These are phyloP conservation scores for Peromyscus californicus DNA, from an alignment of 2,113 vertebrate species.

Conservation along the genomic window DNA sequence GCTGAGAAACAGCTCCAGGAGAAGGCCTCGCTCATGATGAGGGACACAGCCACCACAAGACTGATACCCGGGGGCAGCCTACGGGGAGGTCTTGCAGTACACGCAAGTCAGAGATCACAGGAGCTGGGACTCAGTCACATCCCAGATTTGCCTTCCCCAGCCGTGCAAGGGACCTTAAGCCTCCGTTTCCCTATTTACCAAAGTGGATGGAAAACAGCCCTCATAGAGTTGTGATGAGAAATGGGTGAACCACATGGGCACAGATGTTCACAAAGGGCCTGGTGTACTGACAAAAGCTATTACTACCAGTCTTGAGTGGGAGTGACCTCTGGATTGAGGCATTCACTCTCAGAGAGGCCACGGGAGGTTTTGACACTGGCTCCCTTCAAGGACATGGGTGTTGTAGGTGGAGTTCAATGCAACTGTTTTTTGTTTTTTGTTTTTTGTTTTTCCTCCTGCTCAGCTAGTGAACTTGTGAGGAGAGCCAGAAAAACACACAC, in stretches of 20 bases:
- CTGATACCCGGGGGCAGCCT: background rate
- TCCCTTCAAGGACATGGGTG: background rate
- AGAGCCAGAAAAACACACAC: background rate
- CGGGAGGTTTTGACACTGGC: background rate
- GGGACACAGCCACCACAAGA: background rate
- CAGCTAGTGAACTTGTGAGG: background rate
- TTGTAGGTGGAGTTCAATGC: background rate
- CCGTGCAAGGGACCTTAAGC: background rate
- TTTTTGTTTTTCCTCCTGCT: background rate
- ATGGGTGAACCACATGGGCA: background rate
- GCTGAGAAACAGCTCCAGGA: background rate
- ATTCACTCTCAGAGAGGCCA: background rate
- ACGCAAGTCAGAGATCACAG: background rate
- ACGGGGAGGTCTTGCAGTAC: rapidly evolving
- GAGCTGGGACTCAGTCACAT: background rate
- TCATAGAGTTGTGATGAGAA: background rate
- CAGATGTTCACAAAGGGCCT: background rate
- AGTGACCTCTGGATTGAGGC: background rate
- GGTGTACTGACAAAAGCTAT: background rate
- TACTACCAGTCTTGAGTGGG: background rate
- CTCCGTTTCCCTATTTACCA: conserved; percentile 7
- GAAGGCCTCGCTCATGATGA: background rate
- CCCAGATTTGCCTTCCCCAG: background rate
- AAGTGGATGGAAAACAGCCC: background rate
- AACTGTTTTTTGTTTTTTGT: too few species aligned